Base-by-base conservation (phyloP, 2,888 invertebrate species). In the Drosophila trichaetosa region DNA sequence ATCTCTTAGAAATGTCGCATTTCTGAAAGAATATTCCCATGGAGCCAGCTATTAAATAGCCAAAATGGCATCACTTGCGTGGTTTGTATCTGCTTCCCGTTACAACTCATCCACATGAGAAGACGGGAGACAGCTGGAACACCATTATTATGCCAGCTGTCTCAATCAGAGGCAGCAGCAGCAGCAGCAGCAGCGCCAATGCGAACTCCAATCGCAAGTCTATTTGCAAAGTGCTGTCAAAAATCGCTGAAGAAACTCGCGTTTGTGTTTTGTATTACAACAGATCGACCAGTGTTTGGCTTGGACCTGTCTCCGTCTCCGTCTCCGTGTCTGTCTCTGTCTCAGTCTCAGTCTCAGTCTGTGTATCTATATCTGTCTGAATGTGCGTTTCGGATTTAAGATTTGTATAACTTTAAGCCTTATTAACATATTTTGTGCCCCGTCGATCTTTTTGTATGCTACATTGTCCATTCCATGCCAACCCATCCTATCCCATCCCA, bases 371-470 rank as follows among this genome's bases (percentile, higher is more conserved):
- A 16, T 5, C 21, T 2, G 24, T 27, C 52, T 18, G 7, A 2
- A 31, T 18, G 31, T 34, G 42, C 21, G 60, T 40, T 7, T n/a
- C n/a, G n/a, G 40, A 40, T 53, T 64, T 42, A 46, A 62, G 74
- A 73, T 83, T 81, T 77, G 80, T 89, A 85, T 85, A 87, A 79
- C 80, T 86, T 81, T 79, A 83, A 86, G 84, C 76, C 87, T 89
- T 89, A 87, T 87, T 87, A 90, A 89, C 87, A 87, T 87, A 89
- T 87, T 81, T 87, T 87, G 86, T 89, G 79, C 81, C 65, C 64
- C 59, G 67, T 68, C 83, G 79, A 68, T 59, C 60, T 59, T 21
- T 56, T 54, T 54, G 34, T 62, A 34, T 42, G 38, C 36, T 73
- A 73, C 69, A 75, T 69, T 40, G 31, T 29, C 49, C 16, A 33